Evolutionary conservation across 2,888 invertebrate genomes (phyloP).

Genomic region (Ormyrus labotus): DNA sequence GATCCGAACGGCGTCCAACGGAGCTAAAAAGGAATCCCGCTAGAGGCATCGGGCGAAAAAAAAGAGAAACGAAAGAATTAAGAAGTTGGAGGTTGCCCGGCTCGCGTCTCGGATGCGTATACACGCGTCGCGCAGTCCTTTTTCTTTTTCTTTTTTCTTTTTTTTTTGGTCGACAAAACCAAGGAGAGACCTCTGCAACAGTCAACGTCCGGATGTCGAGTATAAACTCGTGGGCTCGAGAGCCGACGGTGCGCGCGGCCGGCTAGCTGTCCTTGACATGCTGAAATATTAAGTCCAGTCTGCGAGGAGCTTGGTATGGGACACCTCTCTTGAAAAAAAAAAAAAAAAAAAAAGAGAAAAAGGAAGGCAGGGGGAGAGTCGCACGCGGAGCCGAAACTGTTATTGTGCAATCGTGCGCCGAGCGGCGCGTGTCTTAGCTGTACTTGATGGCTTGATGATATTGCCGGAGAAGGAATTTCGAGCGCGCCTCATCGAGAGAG

Average conservation of each 20-base stretch:
- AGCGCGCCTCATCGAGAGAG: neutral
- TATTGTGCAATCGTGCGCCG: constrained; percentile 32
- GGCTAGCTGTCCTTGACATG: constrained; percentile 70
- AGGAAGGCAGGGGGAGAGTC: neutral
- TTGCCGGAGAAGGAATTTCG: neutral
- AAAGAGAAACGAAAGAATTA: neutral
- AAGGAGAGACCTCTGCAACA: neutral
- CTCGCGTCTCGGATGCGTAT: neutral
- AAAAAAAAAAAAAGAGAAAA: constrained; percentile 30
- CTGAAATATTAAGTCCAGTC: constrained; percentile 69
- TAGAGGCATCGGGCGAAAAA: constrained; percentile 5
- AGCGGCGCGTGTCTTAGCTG: constrained; percentile 19
- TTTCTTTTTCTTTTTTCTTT: too few species aligned
- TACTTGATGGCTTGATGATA: neutral
- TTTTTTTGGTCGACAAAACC: too few species aligned
- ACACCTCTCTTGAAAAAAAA: constrained; percentile 20
- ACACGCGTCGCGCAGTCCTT: neutral
- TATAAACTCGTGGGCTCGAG: neutral
- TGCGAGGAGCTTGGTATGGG: constrained; percentile 1
- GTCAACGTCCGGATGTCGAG: constrained; percentile 42
- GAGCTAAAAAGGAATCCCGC: constrained; percentile 20
- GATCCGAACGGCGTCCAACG: neutral
- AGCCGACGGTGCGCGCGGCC: constrained; percentile 21
- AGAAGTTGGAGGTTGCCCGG: neutral
- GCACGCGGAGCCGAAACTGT: constrained; percentile 1